phyloP scores from a whole-genome alignment of 2,888 invertebrate genomes.

The Orthonevra nobilis region DNA sequence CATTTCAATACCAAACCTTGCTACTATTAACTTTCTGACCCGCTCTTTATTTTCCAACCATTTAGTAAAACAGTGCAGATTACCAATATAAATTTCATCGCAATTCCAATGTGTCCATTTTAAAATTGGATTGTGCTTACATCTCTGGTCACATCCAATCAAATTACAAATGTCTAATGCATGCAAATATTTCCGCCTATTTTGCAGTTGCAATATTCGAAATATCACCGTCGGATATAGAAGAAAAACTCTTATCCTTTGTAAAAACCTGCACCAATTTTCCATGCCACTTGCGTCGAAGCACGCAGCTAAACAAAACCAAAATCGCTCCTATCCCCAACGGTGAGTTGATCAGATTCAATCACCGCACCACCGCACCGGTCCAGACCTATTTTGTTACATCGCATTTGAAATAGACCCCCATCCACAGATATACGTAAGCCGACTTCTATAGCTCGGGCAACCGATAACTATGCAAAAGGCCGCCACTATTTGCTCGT shows the following conservation, averaged over 20 bases:
- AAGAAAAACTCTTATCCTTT: slow-evolving; percentile 2
- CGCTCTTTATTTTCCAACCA: too few relatives aligned
- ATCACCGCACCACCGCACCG: slow-evolving; percentile 47
- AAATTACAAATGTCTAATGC: slow-evolving; percentile 37
- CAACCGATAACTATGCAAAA: slow-evolving; percentile 35
- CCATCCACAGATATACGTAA: slow-evolving; percentile 32
- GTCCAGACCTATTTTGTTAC: slow-evolving; percentile 39
- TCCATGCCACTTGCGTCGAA: slow-evolving; percentile 43
- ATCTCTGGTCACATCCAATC: too few relatives aligned
- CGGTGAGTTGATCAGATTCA: slow-evolving; percentile 52
- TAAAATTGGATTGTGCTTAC: too few relatives aligned
- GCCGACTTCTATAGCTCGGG: not conserved
- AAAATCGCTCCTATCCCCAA: slow-evolving; percentile 36
- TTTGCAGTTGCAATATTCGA: not conserved
- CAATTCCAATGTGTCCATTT: too few relatives aligned
- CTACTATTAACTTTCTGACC: too few relatives aligned
- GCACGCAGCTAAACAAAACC: slow-evolving; percentile 20
- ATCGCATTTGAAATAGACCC: slow-evolving; percentile 29
- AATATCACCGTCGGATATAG: not conserved
- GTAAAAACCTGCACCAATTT: slow-evolving; percentile 32
- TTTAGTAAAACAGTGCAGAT: too few relatives aligned
- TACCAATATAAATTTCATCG: too few relatives aligned
- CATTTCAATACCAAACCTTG: too few relatives aligned
- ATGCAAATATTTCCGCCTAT: slow-evolving; percentile 19
- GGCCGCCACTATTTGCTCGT: slow-evolving; percentile 19